Evolutionary conservation across 1,140 invertebrate species (phyloP).

Genomic region (Penaeus chinensis): DNA sequence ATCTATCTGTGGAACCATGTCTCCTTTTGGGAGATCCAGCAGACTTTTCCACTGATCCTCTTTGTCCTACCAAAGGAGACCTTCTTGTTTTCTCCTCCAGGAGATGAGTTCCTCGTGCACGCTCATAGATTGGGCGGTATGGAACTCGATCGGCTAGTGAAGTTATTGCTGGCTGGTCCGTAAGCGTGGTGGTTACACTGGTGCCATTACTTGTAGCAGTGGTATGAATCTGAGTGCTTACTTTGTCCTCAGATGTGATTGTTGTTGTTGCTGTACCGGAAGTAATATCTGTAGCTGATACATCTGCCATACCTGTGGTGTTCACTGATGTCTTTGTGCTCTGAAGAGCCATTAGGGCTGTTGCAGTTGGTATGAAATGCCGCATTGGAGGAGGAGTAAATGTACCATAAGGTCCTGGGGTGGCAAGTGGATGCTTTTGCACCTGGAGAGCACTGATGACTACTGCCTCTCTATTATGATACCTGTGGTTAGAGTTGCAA

Average conservation of each 20-base stretch:
- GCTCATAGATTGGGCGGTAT: slow-evolving; percentile 43
- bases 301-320: slow-evolving; percentile 11
- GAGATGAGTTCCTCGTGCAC: slow-evolving; percentile 49
- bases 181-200: slow-evolving; percentile 23
- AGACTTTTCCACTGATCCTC: slow-evolving; percentile 50
- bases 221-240: background rate
- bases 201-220: slow-evolving; percentile 32
- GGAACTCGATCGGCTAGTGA: slow-evolving; percentile 3
- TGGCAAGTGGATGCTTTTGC: slow-evolving; percentile 89
- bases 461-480: slow-evolving; percentile 91
- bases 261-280: background rate
- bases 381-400: slow-evolving; percentile 74
- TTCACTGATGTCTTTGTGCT: slow-evolving; percentile 33
- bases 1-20: slow-evolving; percentile 53
- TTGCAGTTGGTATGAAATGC: slow-evolving; percentile 68
- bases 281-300: background rate
- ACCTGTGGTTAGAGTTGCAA: slow-evolving; percentile 71
- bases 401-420: slow-evolving; percentile 81
- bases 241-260: slow-evolving; percentile 5
- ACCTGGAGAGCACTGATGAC: slow-evolving; percentile 93
- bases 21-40: slow-evolving; percentile 47
- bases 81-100: slow-evolving; percentile 41
- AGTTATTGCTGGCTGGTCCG: background rate
- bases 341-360: slow-evolving; percentile 64
- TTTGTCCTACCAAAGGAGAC: slow-evolving; percentile 28